Conservation (phyloP, 2,797 vertebrate genomes). For the Caiman crocodilus region DNA sequence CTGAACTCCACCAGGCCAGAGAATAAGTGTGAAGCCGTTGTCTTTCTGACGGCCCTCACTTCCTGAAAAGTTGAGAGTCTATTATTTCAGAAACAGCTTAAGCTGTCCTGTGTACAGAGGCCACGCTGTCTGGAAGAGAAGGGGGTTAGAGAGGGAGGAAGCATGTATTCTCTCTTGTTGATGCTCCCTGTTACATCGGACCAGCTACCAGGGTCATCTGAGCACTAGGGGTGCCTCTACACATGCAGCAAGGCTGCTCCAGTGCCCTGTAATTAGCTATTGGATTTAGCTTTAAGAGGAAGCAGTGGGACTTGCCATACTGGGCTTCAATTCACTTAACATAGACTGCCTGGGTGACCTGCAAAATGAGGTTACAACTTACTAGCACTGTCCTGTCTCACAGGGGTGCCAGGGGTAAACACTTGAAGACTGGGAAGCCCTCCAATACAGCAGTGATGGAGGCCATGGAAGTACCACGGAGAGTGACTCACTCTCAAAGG, state of each 20-base stretch:
- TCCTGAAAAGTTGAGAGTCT: not conserved
- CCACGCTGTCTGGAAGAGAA: not conserved
- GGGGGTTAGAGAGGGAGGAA: not conserved
- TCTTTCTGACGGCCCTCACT: not conserved
- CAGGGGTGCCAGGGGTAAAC: not conserved
- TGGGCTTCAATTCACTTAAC: not conserved
- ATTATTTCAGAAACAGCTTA: not conserved
- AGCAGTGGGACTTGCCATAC: not conserved
- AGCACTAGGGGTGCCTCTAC: not conserved
- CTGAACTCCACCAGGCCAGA: not conserved
- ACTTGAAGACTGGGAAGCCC: not conserved
- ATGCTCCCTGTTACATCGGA: not conserved
- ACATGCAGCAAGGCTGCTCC: not conserved
- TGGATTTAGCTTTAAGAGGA: no score
- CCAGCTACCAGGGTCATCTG: not conserved
- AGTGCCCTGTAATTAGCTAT: no score
- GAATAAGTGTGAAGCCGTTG: not conserved
- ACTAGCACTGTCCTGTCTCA: not conserved
- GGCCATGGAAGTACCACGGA: not conserved
- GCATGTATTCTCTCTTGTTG: not conserved
- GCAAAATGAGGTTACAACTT: no score
- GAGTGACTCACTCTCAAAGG: not conserved
- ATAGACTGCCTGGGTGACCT: not conserved
- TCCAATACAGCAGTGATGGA: not conserved
- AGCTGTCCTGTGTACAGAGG: not conserved